Evolutionary conservation across 2,888 invertebrate genomes (phyloP).

Genomic region (Galerucella calmariensis): DNA sequence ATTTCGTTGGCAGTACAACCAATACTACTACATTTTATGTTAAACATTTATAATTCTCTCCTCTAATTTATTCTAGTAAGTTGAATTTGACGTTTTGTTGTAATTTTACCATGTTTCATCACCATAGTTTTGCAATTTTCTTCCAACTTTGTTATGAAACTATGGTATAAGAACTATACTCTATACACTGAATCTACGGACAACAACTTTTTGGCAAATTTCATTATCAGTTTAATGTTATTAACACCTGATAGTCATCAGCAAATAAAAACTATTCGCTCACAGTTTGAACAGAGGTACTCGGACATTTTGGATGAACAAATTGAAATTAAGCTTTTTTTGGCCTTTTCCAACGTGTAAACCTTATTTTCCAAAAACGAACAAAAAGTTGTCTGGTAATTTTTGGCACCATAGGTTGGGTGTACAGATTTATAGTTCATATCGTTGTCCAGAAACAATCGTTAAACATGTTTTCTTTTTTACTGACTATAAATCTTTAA

Average conservation of each 20-base stretch:
- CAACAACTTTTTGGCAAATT: neutral
- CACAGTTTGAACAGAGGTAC: no score
- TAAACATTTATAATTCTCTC: constrained; percentile 65
- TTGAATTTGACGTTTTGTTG: constrained; percentile 53
- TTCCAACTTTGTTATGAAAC: constrained; percentile 9
- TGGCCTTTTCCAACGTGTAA: no score
- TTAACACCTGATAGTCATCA: neutral
- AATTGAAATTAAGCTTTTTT: no score
- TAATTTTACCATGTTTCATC: constrained; percentile 35
- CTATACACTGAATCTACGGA: neutral
- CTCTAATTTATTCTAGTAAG: constrained; percentile 62
- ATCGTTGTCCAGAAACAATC: neutral
- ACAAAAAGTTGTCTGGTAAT: no score
- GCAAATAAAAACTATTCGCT: no score
- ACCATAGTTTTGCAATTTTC: constrained; percentile 8
- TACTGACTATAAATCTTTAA: no score
- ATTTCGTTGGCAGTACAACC: constrained; percentile 73
- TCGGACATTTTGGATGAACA: no score
- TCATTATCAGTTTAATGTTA: neutral
- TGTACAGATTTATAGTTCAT: no score
- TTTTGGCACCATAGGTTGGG: no score
- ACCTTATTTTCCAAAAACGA: neutral
- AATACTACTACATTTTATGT: constrained; percentile 75
- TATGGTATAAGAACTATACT: constrained; percentile 7
- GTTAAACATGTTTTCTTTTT: neutral